phyloP scores from a whole-genome alignment of 2,113 vertebrate species.

The Plotosus lineatus region DNA sequence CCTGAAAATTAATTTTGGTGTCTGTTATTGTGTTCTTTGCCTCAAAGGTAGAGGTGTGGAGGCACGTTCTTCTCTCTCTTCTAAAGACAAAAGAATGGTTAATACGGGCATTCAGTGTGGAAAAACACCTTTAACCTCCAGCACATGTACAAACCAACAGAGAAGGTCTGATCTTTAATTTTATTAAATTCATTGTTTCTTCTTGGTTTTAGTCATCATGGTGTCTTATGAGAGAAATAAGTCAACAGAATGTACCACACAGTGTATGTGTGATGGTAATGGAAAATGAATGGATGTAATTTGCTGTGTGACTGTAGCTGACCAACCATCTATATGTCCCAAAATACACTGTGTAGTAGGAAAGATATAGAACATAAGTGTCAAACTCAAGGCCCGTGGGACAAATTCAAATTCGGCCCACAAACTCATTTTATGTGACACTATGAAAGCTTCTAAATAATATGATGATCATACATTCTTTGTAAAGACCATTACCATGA shows the following conservation, averaged over 20 bases:
- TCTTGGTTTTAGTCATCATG: not conserved
- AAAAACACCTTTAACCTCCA: constrained; percentile 60
- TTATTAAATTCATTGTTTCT: constrained; percentile 55
- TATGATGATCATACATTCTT: too few species aligned
- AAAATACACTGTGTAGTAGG: too few species aligned
- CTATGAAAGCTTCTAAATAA: too few species aligned
- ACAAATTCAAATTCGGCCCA: too few species aligned
- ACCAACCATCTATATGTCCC: too few species aligned
- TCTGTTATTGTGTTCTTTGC: constrained; percentile 14
- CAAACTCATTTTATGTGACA: too few species aligned
- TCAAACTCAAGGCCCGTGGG: too few species aligned
- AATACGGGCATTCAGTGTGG: constrained; percentile 77
- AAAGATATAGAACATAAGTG: too few species aligned
- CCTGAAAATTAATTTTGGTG: not conserved
- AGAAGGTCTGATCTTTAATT: constrained; percentile 65
- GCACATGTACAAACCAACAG: constrained; percentile 65
- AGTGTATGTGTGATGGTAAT: not conserved
- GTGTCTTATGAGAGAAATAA: not conserved
- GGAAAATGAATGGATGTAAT: not conserved
- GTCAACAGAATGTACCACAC: not conserved
- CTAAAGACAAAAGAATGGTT: constrained; percentile 75
- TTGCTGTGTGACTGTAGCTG: too few species aligned
- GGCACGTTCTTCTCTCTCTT: constrained; percentile 24
- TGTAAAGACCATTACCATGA: too few species aligned
- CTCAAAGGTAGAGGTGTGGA: constrained; percentile 67